Base-by-base conservation (phyloP, 2,113 vertebrate genomes). In the Crotalus horridus region DNA sequence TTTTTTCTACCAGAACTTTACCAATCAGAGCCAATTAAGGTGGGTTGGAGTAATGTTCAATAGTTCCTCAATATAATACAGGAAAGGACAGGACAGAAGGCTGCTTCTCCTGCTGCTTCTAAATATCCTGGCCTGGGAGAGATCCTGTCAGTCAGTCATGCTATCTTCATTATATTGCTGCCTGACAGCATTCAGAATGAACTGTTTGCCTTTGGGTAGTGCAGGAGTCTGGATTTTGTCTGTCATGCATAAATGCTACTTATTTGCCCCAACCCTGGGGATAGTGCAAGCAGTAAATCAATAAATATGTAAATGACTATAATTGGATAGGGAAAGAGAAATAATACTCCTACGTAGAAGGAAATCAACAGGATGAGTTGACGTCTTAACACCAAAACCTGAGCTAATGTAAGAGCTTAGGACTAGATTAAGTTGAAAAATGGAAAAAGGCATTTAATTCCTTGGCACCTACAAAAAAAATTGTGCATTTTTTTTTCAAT, bases 231-330 rank as follows among this genome's bases (percentile, higher is more conserved):
- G 59, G 24, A 20, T 74, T 53, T 88, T 69, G n/a, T 87, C 43
- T 39, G 43, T 24, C 59, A 61, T 53, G 43, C 46, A 87, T 53
- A 29, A 74, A 89, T 92, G 23, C 33, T 88, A 26, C 29, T 92
- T 74, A 55, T 15, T 59, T 55, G 87, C 48, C 23, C 33, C 56
- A 74, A 39, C 87, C 87, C 91, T n/a, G 4, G 51, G 48, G 61
- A 89, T 46, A 92, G 33, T 43, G 39, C 20, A 74, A n/a, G 48
- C 43, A 61, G 43, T 87, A 87, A 91, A 91, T 91, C 91, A 87
- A 92, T 89, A 89, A 91, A 91, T 59, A 92, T 92, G 87, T 51
- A 89, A 85, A 89, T 92, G 64, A 24, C 17, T 85, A 51, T 59
- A 92, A 85, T 26, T 85, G 88, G 69, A 81, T 21, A 21, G 39